Conservation (phyloP, 2,797 vertebrate genomes). For the Rhincodon typus region DNA sequence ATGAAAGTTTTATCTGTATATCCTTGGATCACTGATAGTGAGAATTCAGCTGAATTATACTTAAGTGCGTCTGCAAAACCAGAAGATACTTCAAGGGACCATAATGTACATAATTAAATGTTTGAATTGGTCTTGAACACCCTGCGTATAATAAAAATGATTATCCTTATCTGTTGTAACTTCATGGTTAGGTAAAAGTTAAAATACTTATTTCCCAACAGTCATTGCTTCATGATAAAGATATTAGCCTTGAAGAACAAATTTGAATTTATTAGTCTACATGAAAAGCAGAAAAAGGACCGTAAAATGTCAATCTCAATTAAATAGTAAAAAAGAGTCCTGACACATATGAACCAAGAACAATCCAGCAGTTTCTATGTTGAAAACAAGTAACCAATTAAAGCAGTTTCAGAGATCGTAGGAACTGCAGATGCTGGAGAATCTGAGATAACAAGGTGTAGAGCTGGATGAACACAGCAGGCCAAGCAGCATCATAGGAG, state of each 20-base stretch:
- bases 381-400: not conserved
- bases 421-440: too few relatives aligned
- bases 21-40: not conserved
- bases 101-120: not conserved
- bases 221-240: not conserved
- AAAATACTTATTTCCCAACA: not conserved
- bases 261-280: not conserved
- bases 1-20: not conserved
- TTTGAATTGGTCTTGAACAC: constrained; percentile 15
- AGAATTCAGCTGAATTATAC: not conserved
- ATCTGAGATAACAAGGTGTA: too few relatives aligned
- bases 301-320: not conserved
- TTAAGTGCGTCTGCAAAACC: not conserved
- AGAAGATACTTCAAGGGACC: not conserved
- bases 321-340: not conserved
- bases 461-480: too few relatives aligned
- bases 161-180: constrained; percentile 21
- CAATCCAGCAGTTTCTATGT: too few relatives aligned
- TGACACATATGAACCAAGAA: not conserved
- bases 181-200: not conserved
- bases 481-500: too few relatives aligned
- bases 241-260: not conserved
- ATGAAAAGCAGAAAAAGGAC: not conserved
- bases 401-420: too few relatives aligned
- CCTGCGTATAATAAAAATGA: not conserved